Evolutionary conservation across 1,140 invertebrate species (phyloP), one percentile per base, ranked within the genome.

Genomic region (Papilio xuthus): DNA sequence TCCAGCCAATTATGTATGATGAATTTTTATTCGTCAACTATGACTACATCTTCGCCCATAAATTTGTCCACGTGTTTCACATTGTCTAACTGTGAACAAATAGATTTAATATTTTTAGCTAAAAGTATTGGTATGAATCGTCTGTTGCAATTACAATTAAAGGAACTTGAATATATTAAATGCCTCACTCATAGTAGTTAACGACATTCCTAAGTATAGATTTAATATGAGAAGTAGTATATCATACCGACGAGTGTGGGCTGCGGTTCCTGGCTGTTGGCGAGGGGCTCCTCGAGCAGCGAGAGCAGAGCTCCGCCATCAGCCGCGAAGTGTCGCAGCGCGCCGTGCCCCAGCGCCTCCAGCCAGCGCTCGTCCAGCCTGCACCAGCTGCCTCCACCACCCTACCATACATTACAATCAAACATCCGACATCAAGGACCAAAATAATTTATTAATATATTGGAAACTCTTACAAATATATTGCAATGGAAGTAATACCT

Each of bases 251-350:
- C 95, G 8, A 97, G 95, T 0, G 96, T 97, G 8, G 96, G 96
- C 85, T 97, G 96, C 13, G 96, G 96, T 91, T 97, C 96, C 88
- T 96, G 96, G 91, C 97, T 96, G 84, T 97, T 97, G 4, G 97
- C 97, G 0, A 99, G 93, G 20, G 98, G 98, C 89, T 99, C 98
- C 89, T 99, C 98, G 7, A 99, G 90, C 67, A 99, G 90, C 1
- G 98, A 98, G 50, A 99, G 92, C 87, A 99, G 96, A 1, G 97
- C 97, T 4, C 96, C 96, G 83, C 98, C 98, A 87, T 99, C 98
- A 0, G 97, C 96, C 0, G 99, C 97, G 94, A 98, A 99, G 93
- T 99, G 99, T 69, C 97, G 95, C 90, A 98, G 82, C 12, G 92
- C 42, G 88, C 92, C 92, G 95, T 95, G 81, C 93, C 97, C 97